Percentiles rank a stretch among this genome's conserved stretches.
These are phyloP conservation scores for Tyria jacobaeae DNA, from an alignment of 2,888 invertebrate genomes.

Conservation along the genomic window DNA sequence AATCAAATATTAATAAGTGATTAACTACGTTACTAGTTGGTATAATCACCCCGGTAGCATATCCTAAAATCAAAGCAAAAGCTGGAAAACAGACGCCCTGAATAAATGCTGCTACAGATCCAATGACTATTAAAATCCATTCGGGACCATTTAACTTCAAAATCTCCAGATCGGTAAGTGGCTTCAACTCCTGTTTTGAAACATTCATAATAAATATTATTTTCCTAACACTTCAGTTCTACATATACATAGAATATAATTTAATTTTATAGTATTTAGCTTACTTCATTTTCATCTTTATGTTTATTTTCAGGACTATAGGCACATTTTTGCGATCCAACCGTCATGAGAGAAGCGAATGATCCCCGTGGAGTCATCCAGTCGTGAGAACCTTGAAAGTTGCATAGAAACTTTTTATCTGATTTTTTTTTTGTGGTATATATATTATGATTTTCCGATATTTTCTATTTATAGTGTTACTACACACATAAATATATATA, in stretches of 20 bases:
- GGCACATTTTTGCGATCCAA: constrained; percentile 72
- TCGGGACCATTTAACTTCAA: constrained; percentile 88
- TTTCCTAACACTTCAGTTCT: neutral
- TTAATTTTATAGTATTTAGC: constrained; percentile 13
- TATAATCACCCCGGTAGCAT: constrained; percentile 84
- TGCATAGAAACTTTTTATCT: neutral
- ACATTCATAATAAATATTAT: neutral
- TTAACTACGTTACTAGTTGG: constrained; percentile 27
- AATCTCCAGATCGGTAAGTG: constrained; percentile 74
- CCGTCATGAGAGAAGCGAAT: constrained; percentile 75
- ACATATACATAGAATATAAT: neutral
- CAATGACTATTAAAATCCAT: constrained; percentile 87
- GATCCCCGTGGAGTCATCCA: constrained; percentile 83
- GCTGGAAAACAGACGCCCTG: constrained; percentile 89
- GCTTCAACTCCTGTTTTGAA: constrained; percentile 62
- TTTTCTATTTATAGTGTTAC: no score
- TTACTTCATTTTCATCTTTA: constrained; percentile 71
- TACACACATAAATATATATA: no score
- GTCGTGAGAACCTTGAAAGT: constrained; percentile 70
- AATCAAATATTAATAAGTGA: neutral
- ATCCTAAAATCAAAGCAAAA: constrained; percentile 90
- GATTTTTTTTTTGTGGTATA: neutral
- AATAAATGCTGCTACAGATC: constrained; percentile 87
- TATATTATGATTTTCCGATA: no score
- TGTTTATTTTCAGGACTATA: constrained; percentile 71